A percentile compares a stretch with the other conserved stretches of the same genome.
These are phyloP conservation scores for Bovichtus variegatus DNA, from an alignment of 2,797 vertebrate genomes.

Conservation along the genomic window DNA sequence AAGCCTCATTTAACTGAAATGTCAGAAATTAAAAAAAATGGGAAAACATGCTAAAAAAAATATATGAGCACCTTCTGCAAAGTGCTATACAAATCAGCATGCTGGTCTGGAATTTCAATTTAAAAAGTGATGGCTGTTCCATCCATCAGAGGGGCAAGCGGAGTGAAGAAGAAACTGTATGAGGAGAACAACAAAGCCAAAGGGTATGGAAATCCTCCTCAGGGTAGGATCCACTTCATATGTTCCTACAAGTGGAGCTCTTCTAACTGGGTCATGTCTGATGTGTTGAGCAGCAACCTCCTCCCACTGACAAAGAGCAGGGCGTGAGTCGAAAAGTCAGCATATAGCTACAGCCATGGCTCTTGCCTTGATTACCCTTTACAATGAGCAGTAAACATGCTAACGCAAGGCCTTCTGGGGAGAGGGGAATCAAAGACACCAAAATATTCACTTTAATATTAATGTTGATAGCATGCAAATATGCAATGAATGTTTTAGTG, in stretches of 20 bases:
- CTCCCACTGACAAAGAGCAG: constrained; percentile 42
- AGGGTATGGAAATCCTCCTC: constrained; percentile 67
- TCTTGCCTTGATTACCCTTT: constrained; percentile 56
- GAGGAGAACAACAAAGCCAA: constrained; percentile 62
- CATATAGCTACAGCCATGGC: constrained; percentile 32
- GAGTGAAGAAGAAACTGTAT: constrained; percentile 35
- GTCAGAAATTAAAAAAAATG: constrained; percentile 1
- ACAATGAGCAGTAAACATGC: constrained; percentile 58
- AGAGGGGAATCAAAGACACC: constrained; percentile 46
- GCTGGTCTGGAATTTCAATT: constrained; percentile 45
- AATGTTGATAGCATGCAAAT: constrained; percentile 68
- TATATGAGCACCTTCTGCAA: constrained; percentile 1
- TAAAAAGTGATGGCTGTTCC: constrained; percentile 24
- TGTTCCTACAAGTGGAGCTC: constrained; percentile 66
- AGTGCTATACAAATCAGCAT: constrained; percentile 14
- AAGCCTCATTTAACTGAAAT: constrained; percentile 5
- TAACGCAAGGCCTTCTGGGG: constrained; percentile 37
- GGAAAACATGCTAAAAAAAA: neutral
- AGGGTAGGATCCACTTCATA: constrained; percentile 63
- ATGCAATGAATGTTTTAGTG: constrained; percentile 70
- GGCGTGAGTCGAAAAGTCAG: constrained; percentile 51
- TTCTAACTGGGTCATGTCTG: constrained; percentile 79
- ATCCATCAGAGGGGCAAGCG: constrained; percentile 27
- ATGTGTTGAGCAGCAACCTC: constrained; percentile 64
- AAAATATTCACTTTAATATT: constrained; percentile 50